Base-by-base conservation (phyloP, 2,888 invertebrate genomes). In the Nemapogon koenigi region DNA sequence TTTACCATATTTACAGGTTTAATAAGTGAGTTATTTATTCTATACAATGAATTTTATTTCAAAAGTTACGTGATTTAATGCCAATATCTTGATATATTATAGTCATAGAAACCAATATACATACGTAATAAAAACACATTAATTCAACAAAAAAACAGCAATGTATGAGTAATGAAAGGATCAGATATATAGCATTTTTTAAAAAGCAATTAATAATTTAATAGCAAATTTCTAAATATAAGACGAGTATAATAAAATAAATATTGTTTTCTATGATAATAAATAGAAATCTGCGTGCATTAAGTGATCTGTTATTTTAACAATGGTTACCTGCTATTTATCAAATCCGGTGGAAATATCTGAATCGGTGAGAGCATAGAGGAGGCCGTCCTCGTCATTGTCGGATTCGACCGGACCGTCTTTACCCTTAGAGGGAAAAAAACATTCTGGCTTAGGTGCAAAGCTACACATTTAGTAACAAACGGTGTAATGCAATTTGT, bases 321-420 rank as follows among this genome's bases (percentile, higher is more conserved):
- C 11, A 28, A 28, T 6, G 4, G 7, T 28, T 78, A 78, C 78
- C 78, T 78, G 78, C 75, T 61, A 52, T 61, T 76, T 26, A 70
- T 70, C 50, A 73, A 63, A 49, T 79, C 78, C 76, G 80, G 76
- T 50, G 80, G 73, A 52, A 75, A 78, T 54, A 81, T 81, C 73
- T 79, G 71, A 59, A 81, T 80, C 67, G 80, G 80, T 52, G 80
- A 79, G 46, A 81, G 75, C 73, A 76, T 76, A 66, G 78, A 73
- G 45, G 80, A 79, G 48, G 80, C 80, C 49, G 79, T 71, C 69
- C 80, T 66, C 59, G 76, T 79, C 67, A 76, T 73, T 50, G 78
- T 76, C 46, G 80, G 80, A 54, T 76, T 79, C 66, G 80, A 78
- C 62, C 79, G 78, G 65, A 79, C 69, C 69, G 78, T 75, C 68